phyloP scores from a whole-genome alignment of 2,797 vertebrate genomes.

The Sebastes melanostomus region DNA sequence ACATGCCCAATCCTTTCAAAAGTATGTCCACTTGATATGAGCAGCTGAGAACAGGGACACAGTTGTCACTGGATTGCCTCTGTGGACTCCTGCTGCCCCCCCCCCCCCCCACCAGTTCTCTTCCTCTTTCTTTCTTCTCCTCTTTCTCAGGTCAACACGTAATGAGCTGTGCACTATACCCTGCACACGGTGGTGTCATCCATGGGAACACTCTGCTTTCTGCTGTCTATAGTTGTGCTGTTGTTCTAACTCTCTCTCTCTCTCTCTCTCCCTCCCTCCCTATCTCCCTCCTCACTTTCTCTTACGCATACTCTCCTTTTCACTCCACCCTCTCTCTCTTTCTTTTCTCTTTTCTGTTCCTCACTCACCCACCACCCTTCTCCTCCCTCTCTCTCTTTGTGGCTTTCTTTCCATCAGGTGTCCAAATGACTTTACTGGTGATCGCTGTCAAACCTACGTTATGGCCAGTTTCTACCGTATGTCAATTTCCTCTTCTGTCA shows the following conservation, averaged over 20 bases:
- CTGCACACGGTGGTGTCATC: conserved; percentile 72
- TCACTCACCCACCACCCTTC: conserved; percentile 85
- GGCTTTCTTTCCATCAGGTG: conserved; percentile 94
- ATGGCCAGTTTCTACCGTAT: conserved; percentile 99
- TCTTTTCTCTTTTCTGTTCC: conserved; percentile 75
- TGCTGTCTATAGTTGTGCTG: conserved; percentile 78
- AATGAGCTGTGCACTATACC: conserved; percentile 70
- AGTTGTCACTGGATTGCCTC: conserved; percentile 78
- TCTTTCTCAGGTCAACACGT: conserved; percentile 77
- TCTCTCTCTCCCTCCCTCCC: conserved; percentile 78
- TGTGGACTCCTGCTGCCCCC: conserved; percentile 72
- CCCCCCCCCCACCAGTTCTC: conserved; percentile 46
- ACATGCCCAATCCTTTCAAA: conserved; percentile 96
- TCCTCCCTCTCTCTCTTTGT: conserved; percentile 91
- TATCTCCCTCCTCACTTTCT: conserved; percentile 39
- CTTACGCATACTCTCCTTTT: conserved; percentile 46
- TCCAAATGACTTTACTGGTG: conserved; percentile 99
- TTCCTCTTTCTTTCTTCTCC: conserved; percentile 55
- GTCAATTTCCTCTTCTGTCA: conserved; percentile 93
- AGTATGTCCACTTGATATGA: conserved; percentile 93
- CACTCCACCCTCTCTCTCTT: conserved; percentile 62
- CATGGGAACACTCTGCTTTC: conserved; percentile 80
- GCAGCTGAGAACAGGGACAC: conserved; percentile 79
- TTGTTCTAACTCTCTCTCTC: conserved; percentile 89
- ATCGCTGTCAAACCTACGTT: conserved; percentile 99